Evolutionary conservation across 2,797 vertebrate species (phyloP).

Genomic region (Pseudochirops corinnae): DNA sequence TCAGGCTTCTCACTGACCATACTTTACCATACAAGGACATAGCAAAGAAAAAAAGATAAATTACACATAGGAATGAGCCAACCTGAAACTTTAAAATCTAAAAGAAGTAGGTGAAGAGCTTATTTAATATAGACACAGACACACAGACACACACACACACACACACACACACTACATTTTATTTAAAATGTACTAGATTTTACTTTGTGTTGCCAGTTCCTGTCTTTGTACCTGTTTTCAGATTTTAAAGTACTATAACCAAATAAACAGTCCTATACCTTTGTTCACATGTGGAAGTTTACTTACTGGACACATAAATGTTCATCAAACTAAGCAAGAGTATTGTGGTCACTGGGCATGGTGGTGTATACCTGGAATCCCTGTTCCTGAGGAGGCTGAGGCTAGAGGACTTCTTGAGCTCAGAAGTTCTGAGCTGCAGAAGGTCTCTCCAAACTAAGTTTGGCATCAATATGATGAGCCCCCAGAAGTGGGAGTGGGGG

Average conservation of each 20-base stretch:
- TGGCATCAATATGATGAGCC: not conserved
- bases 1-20: conserved; percentile 43
- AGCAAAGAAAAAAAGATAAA: not conserved
- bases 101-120: too few species aligned
- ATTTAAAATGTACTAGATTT: not conserved
- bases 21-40: conserved; percentile 53
- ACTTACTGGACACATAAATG: not conserved
- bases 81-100: conserved; percentile 35
- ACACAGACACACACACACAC: too few species aligned
- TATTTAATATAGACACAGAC: too few species aligned
- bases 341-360: not conserved
- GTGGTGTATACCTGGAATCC: not conserved
- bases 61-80: conserved; percentile 13
- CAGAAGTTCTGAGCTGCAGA: not conserved
- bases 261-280: not conserved
- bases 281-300: not conserved
- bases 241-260: conserved; percentile 37
- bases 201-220: not conserved
- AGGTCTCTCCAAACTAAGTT: not conserved
- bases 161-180: not conserved
- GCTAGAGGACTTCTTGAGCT: not conserved
- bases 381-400: not conserved
- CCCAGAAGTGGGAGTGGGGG: not conserved
- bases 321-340: not conserved
- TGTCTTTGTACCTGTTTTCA: conserved; percentile 13